Evolutionary conservation across 2,888 invertebrate genomes (phyloP), one percentile per base, ranked within the genome.

Genomic region (Drosophila glabriapex): DNA sequence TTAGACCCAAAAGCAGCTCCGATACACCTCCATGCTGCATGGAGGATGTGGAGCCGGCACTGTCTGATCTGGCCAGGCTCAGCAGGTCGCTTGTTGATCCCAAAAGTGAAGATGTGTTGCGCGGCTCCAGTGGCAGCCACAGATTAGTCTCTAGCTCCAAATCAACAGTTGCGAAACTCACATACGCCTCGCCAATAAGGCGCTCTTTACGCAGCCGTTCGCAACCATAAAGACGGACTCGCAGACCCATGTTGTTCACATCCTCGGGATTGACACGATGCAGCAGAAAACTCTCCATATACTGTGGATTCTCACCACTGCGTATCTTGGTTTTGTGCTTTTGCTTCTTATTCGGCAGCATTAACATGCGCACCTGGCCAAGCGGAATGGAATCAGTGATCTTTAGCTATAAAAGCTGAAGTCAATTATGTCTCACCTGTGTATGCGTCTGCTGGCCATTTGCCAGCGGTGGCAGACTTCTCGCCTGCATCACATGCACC

Each of bases 251-350:
- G 25, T 97, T 97, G 93, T 97, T 97, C 5, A 99, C 97, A 90
- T 98, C 98, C 95, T 98, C 98, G 95, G 97, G 97, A 94, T 97
- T 97, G 43, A 98, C 97, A 91, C 98, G 96, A 92, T 96, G 97
- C 84, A 98, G 95, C 50, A 98, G 95, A 93, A 98, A 98, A 89
- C 97, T 93, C 93, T 99, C 98, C 96, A 98, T 97, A 91, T 97
- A 98, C 92, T 97, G 97, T 0, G 98, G 98, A 92, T 96, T 97
- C 91, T 97, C 97, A 1, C 98, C 98, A 67, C 97, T 96, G 68
- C 98, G 95, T 76, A 98, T 97, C 94, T 98, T 98, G 31, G 98
- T 98, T 94, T 98, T 98, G 93, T 97, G 97, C 91, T 98, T 97
- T 93, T 98, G 98, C 93, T 98, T 98, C 93, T 98, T 98, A 91